A percentile compares a stretch with the other conserved stretches of the same genome.
phyloP scores from a whole-genome alignment of 2,797 vertebrate genomes.

The Danio albolineatus region DNA sequence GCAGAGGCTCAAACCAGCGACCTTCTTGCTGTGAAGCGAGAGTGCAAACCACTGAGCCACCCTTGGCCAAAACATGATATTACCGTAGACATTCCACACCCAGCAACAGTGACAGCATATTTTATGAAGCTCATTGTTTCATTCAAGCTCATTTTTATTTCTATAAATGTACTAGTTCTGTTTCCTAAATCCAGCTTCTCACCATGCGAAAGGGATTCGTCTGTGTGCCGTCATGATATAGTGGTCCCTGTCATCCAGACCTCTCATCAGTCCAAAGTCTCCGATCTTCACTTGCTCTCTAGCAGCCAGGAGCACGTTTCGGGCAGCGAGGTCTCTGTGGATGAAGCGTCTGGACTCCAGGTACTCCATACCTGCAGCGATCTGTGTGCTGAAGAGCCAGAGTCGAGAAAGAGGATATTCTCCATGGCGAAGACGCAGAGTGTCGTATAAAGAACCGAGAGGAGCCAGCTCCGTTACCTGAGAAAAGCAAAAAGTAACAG shows the following conservation, averaged over 20 bases:
- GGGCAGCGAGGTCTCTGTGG: slow-evolving; percentile 87
- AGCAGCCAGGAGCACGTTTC: slow-evolving; percentile 85
- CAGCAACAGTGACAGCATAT: neutral
- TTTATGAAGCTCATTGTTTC: neutral
- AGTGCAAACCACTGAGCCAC: too few species aligned
- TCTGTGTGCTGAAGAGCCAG: slow-evolving; percentile 86
- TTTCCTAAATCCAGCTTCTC: too few species aligned
- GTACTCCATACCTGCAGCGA: slow-evolving; percentile 87
- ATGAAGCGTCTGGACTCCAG: slow-evolving; percentile 84
- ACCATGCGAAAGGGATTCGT: slow-evolving; percentile 91
- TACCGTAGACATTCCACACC: too few species aligned
- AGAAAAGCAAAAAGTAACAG: neutral
- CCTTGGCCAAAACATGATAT: too few species aligned
- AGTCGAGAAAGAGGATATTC: slow-evolving; percentile 81
- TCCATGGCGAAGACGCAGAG: slow-evolving; percentile 75
- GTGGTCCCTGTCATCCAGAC: slow-evolving; percentile 80
- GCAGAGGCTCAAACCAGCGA: too few species aligned
- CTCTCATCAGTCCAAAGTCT: slow-evolving; percentile 90
- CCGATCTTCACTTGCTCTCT: slow-evolving; percentile 85
- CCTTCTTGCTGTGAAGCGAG: too few species aligned
- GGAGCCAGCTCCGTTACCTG: slow-evolving; percentile 88
- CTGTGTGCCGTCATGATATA: slow-evolving; percentile 88
- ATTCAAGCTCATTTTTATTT: too few species aligned
- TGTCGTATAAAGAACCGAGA: slow-evolving; percentile 85
- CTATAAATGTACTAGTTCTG: neutral